Percentiles rank a stretch among this genome's conserved stretches.
Evolutionary conservation across 2,888 invertebrate genomes (phyloP).

Genomic region (Gandaritis pyraliata): DNA sequence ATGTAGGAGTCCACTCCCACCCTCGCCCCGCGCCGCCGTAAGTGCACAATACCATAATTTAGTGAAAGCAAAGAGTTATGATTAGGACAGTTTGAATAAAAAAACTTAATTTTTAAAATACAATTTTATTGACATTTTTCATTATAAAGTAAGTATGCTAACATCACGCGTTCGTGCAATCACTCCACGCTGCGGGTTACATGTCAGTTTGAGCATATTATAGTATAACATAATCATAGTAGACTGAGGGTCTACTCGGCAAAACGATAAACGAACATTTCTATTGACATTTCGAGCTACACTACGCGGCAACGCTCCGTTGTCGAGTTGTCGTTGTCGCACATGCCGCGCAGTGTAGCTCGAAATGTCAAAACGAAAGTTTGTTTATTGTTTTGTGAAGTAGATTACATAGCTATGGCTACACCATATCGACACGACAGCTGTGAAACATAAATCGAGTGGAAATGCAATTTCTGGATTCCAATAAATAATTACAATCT

Average conservation of each 20-base stretch:
- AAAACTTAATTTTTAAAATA: conserved; percentile 76
- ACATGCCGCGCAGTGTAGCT: too few relatives aligned
- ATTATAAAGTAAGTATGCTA: conserved; percentile 77
- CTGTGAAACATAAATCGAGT: conserved; percentile 54
- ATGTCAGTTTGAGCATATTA: conserved; percentile 75
- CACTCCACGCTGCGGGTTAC: conserved; percentile 60
- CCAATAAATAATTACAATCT: conserved; percentile 78
- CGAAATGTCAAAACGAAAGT: too few relatives aligned
- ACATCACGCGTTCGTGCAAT: conserved; percentile 77
- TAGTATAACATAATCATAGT: conserved; percentile 45
- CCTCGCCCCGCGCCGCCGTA: too few relatives aligned
- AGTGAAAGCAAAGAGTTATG: too few relatives aligned
- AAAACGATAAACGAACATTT: too few relatives aligned
- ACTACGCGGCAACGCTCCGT: too few relatives aligned
- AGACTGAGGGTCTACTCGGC: conserved; percentile 24
- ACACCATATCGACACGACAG: conserved; percentile 50
- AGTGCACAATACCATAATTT: too few relatives aligned
- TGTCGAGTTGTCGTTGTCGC: too few relatives aligned
- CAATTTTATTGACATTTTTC: conserved; percentile 83
- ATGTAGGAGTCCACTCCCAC: too few relatives aligned
- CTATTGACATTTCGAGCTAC: too few relatives aligned
- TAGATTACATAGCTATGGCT: conserved; percentile 39
- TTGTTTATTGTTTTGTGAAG: too few relatives aligned
- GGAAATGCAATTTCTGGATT: conserved; percentile 78
- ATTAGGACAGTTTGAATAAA: too few relatives aligned